Conservation (phyloP, 2,888 invertebrate species). For the Cataglyphis rosenhaueri region DNA sequence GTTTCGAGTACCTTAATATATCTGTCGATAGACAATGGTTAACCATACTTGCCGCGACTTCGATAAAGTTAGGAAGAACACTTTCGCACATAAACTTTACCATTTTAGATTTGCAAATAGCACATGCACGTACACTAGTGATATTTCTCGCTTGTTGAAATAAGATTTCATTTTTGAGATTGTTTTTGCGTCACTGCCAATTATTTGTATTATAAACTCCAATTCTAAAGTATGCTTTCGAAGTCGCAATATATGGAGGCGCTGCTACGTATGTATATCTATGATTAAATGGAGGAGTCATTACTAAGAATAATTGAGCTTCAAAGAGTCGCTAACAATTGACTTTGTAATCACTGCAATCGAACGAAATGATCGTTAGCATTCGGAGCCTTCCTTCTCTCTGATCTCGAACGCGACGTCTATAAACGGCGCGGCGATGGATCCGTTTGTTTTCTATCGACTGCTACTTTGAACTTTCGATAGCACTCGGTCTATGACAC, state of each 20-base stretch:
- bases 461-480: slow-evolving; percentile 65
- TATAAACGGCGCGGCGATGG: slow-evolving; percentile 57
- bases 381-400: slow-evolving; percentile 50
- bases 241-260: not conserved
- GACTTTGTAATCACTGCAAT: slow-evolving; percentile 68
- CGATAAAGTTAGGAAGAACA: not conserved
- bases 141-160: not conserved
- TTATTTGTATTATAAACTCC: slow-evolving; percentile 12
- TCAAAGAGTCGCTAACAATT: slow-evolving; percentile 67
- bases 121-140: not conserved
- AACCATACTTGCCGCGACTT: not conserved
- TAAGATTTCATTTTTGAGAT: not conserved
- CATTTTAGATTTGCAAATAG: not conserved
- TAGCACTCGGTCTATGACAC: slow-evolving; percentile 54
- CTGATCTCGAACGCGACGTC: slow-evolving; percentile 65
- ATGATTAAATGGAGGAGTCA: slow-evolving; percentile 42
- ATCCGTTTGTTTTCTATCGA: slow-evolving; percentile 69
- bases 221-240: not conserved
- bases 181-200: not conserved
- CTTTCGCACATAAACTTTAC: not conserved
- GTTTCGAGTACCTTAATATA: slow-evolving; percentile 31
- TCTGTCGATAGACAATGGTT: slow-evolving; percentile 6
- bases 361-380: slow-evolving; percentile 46
- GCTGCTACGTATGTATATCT: slow-evolving; percentile 17
- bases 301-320: slow-evolving; percentile 48